Evolutionary conservation across 2,888 invertebrate species (phyloP).

Genomic region (Craniophora ligustri): DNA sequence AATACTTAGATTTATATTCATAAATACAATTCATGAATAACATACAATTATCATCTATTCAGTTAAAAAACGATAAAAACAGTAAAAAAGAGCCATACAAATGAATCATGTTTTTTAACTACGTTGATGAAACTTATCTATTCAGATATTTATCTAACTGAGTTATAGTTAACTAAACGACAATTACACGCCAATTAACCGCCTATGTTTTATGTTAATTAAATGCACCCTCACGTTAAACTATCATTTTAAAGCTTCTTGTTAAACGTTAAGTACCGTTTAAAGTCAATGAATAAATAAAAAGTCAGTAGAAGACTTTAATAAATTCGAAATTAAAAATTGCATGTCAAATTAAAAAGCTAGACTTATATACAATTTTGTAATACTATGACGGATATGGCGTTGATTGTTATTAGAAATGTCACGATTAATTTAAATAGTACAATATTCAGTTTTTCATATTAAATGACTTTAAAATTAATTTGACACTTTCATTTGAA

Average conservation of each 20-base stretch:
- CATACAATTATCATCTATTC: background rate
- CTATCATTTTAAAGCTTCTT: conserved; percentile 47
- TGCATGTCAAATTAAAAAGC: background rate
- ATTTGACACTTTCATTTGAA: conserved; percentile 21
- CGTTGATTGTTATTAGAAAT: conserved; percentile 14
- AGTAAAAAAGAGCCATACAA: conserved; percentile 35
- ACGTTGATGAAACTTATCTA: conserved; percentile 55
- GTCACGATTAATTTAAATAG: conserved; percentile 13
- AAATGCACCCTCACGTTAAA: conserved; percentile 77
- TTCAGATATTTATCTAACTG: conserved; percentile 58
- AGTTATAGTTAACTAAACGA: conserved; percentile 71
- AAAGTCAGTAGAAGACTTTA: conserved; percentile 23
- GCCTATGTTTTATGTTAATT: conserved; percentile 70
- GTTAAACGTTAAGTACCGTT: conserved; percentile 43
- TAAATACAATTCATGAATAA: background rate
- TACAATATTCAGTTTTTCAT: conserved; percentile 15
- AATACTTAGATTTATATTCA: background rate
- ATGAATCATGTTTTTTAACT: conserved; percentile 45
- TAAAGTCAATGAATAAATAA: conserved; percentile 51
- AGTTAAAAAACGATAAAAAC: conserved; percentile 5
- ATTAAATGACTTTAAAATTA: conserved; percentile 20
- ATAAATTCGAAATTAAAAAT: conserved; percentile 10
- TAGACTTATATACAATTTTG: conserved; percentile 8
- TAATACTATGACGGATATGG: conserved; percentile 9
- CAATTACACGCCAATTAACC: conserved; percentile 82